phyloP scores from a whole-genome alignment of 2,797 vertebrate species.

The Sparus aurata region DNA sequence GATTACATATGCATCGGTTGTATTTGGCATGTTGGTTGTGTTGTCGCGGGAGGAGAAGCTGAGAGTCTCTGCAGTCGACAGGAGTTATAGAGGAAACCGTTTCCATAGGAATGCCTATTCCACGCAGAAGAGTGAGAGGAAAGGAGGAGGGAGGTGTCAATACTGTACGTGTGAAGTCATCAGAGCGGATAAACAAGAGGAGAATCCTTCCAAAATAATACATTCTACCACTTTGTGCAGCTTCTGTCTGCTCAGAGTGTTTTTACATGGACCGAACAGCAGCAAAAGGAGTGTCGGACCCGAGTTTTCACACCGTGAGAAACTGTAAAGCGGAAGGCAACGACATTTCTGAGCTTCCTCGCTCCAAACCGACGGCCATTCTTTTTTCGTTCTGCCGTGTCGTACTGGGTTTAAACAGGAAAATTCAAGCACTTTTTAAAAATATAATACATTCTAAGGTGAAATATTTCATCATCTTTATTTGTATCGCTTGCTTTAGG shows the following conservation, averaged over 20 bases:
- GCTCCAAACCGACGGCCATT: no score
- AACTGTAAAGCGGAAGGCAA: neutral
- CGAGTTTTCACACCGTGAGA: conserved; percentile 35
- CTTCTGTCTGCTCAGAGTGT: conserved; percentile 55
- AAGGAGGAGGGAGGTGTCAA: conserved; percentile 11
- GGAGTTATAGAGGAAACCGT: conserved; percentile 58
- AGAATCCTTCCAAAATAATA: conserved; percentile 45
- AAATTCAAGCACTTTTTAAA: no score
- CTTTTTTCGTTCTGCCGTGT: no score
- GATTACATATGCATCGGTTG: conserved; percentile 65
- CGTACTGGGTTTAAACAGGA: no score
- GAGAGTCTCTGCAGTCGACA: conserved; percentile 60
- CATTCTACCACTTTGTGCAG: conserved; percentile 69
- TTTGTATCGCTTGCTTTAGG: no score
- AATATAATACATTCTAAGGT: no score
- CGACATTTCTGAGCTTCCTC: no score
- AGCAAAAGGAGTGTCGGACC: conserved; percentile 57
- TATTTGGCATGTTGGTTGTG: conserved; percentile 79
- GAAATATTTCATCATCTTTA: no score
- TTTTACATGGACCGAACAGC: conserved; percentile 63
- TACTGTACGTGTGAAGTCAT: conserved; percentile 51
- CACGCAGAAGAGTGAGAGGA: conserved; percentile 51
- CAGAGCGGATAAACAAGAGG: conserved; percentile 33
- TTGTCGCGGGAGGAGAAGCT: conserved; percentile 50
- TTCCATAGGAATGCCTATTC: conserved; percentile 76